Percentiles rank a stretch among this genome's conserved stretches.
Conservation (phyloP, 2,113 vertebrate genomes). For the Trematomus loennbergii region DNA sequence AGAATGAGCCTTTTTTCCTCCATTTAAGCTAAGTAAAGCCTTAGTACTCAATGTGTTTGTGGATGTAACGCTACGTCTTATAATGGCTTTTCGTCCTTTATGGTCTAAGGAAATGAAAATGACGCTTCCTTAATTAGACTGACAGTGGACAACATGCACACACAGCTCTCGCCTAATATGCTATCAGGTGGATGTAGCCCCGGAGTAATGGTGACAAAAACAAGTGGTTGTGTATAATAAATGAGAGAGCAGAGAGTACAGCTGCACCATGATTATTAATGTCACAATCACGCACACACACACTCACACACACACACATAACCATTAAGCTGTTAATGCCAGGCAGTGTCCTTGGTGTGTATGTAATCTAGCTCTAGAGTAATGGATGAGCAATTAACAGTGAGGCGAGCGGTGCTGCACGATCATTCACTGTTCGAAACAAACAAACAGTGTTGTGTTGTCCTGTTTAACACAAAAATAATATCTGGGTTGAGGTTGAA, state of each 20-base stretch:
- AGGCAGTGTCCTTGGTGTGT: slow-evolving; percentile 8
- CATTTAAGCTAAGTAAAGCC: background rate
- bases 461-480: too few species aligned
- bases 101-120: slow-evolving; percentile 6
- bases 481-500: too few species aligned
- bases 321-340: slow-evolving; percentile 1
- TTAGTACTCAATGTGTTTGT: background rate
- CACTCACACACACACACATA: background rate
- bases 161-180: background rate
- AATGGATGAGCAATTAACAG: slow-evolving; percentile 14
- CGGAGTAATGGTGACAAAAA: slow-evolving; percentile 9
- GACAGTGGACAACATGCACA: background rate
- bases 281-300: background rate
- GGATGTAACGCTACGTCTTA: background rate
- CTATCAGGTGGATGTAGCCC: background rate
- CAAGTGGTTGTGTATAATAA: slow-evolving; percentile 18
- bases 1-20: background rate
- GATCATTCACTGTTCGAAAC: background rate
- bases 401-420: background rate
- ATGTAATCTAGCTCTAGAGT: slow-evolving; percentile 1
- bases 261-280: slow-evolving; percentile 19
- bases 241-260: slow-evolving; percentile 8
- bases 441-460: too few species aligned
- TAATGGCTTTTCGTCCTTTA: slow-evolving; percentile 11
- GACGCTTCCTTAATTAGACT: slow-evolving; percentile 14